Conservation (phyloP, 2,797 vertebrate species). For the Spea hammondii region DNA sequence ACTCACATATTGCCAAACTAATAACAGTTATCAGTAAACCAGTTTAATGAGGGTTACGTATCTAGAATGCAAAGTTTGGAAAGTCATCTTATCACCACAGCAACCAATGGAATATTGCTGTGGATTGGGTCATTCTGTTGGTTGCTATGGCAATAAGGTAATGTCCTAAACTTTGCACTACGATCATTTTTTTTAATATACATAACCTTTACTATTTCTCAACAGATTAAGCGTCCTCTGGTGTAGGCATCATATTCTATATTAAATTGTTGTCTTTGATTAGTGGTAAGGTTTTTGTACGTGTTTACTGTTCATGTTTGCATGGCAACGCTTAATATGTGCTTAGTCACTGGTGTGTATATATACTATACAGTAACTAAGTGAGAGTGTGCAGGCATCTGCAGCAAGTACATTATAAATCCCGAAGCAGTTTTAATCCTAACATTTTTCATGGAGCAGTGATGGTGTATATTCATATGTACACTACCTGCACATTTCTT, state of each 20-base stretch:
- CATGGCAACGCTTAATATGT: constrained; percentile 39
- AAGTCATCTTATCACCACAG: too few species aligned
- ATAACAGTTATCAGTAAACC: too few species aligned
- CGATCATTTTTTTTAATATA: too few species aligned
- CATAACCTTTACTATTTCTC: too few species aligned
- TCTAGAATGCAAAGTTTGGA: too few species aligned
- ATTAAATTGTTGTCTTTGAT: neutral
- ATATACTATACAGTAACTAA: constrained; percentile 6
- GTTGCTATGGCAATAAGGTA: too few species aligned
- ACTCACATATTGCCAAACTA: too few species aligned
- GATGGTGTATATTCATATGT: neutral
- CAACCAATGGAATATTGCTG: too few species aligned
- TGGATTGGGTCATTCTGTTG: too few species aligned
- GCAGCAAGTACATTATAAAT: neutral
- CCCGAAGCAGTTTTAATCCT: neutral
- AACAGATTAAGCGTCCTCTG: neutral
- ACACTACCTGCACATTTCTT: too few species aligned
- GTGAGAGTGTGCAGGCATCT: constrained; percentile 28
- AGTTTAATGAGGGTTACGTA: too few species aligned
- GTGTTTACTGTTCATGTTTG: constrained; percentile 17
- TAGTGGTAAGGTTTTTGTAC: neutral
- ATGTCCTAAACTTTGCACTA: too few species aligned
- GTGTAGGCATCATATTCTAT: neutral
- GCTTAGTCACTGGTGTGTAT: constrained; percentile 25
- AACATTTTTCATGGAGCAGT: constrained; percentile 19